A percentile compares a stretch with the other conserved stretches of the same genome.
Evolutionary conservation across 2,797 vertebrate species (phyloP).

Genomic region (Pseudochirops corinnae): DNA sequence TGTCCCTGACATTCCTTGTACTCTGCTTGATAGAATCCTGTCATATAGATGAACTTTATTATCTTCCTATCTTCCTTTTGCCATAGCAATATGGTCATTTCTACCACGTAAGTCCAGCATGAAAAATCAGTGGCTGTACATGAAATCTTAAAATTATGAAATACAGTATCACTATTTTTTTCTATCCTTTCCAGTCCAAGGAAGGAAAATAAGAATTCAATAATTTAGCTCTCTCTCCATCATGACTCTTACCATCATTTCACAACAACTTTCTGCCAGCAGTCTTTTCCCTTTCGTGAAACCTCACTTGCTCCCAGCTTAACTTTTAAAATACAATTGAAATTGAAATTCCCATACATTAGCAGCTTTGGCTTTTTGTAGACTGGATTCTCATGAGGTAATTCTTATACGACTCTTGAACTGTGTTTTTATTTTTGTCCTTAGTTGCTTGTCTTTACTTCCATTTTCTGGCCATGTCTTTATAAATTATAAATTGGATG

Average conservation of each 20-base stretch:
- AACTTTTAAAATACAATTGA: neutral
- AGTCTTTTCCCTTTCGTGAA: neutral
- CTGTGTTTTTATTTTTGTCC: neutral
- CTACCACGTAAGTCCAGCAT: neutral
- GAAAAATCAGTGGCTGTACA: neutral
- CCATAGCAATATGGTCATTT: neutral
- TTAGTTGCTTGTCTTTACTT: neutral
- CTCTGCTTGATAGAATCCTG: neutral
- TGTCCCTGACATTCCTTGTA: neutral
- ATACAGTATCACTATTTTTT: neutral
- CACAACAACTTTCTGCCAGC: neutral
- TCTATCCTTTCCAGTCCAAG: neutral
- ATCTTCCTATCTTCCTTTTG: neutral
- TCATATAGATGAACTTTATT: neutral
- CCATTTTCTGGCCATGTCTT: neutral
- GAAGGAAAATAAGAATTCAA: neutral
- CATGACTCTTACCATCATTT: neutral
- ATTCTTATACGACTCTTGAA: neutral
- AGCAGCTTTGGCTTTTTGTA: neutral
- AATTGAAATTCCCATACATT: neutral
- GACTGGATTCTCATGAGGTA: neutral
- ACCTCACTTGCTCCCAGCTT: neutral
- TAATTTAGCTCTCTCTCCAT: neutral
- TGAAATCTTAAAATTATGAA: neutral
- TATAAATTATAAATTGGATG: neutral